Evolutionary conservation across 2,888 invertebrate genomes (phyloP).

Genomic region (Allolobophora icterica): DNA sequence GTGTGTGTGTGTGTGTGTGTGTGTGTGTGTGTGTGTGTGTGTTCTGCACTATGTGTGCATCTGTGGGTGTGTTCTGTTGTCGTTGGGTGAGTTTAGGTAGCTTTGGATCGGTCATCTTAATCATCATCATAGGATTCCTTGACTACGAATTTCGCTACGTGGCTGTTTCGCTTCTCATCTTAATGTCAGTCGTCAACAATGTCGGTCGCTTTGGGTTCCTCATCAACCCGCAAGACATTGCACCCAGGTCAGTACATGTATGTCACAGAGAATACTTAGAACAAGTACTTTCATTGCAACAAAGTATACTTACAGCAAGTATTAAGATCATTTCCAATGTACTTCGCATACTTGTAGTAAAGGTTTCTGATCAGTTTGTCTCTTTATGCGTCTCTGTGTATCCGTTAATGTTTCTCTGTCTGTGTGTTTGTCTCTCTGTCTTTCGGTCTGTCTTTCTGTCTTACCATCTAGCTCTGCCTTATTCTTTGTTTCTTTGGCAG

Average conservation of each 20-base stretch:
- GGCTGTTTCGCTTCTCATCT: slow-evolving; percentile 84
- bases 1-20: too few relatives aligned
- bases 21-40: background rate
- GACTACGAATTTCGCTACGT: slow-evolving; percentile 33
- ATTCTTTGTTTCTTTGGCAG: too few relatives aligned
- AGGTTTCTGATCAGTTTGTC: too few relatives aligned
- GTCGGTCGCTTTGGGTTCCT: background rate
- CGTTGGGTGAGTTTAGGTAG: background rate
- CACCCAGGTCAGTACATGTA: slow-evolving; percentile 4
- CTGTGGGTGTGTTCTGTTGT: background rate
- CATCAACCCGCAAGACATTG: slow-evolving; percentile 32
- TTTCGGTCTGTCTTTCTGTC: too few relatives aligned
- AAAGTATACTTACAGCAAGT: background rate
- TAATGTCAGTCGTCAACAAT: slow-evolving; percentile 86
- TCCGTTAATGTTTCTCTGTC: too few relatives aligned
- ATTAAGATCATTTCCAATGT: too few relatives aligned
- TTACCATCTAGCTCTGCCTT: too few relatives aligned
- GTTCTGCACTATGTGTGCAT: background rate
- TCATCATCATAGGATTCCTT: slow-evolving; percentile 39
- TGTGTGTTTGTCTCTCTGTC: too few relatives aligned
- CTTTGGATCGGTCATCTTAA: slow-evolving; percentile 30
- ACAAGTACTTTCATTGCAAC: background rate
- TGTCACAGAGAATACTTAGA: background rate
- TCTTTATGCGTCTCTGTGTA: too few relatives aligned
- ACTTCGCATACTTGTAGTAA: too few relatives aligned